Evolutionary conservation across 2,797 vertebrate genomes (phyloP), one percentile per base, ranked within the genome.

Genomic region (Diplodus puntazzo): DNA sequence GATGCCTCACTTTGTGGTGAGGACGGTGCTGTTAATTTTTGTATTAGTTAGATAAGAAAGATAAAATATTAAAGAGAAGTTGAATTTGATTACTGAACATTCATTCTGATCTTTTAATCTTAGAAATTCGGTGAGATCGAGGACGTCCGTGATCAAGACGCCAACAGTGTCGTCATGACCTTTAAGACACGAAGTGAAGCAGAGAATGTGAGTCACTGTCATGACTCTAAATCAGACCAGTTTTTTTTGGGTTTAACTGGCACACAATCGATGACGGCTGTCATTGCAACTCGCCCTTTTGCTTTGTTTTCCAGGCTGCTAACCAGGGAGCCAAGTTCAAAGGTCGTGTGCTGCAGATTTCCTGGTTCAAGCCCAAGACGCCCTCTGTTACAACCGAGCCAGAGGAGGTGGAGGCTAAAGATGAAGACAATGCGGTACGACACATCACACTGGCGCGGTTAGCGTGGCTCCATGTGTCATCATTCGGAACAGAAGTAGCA

Each of bases 281-380:
- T 23, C 23, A 21, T 11, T 25, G 0, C 30, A 53, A 62, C 46
- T 9, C 66, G 9, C 12, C 48, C 30, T 30, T 18, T 57, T 57
- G 8, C 70, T 76, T 65, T 70, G 3, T 57, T 61, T 82, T 79
- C 13, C 16, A 95, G 98, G 97, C 98, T 92, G 96, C 98, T 88
- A 99, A 98, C 94, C 98, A 99, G 92, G 97, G 98, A 55, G 97
- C 98, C 34, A 97, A 96, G 83, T 99, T 99, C 91, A 99, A 99
- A 95, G 98, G 98, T 84, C 96, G 98, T 17, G 94, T 96, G 87
- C 95, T 99, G 68, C 97, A 98, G 89, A 97, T 99, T 87, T 96
- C 97, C 2, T 99, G 98, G 98, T 97, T 99, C 95, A 99, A 99
- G 89, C 97, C 98, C 55, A 99, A 99, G 94, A 97, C 94, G 54